Base-by-base conservation (phyloP, 2,888 invertebrate genomes). In the Drosophila barbarae region DNA sequence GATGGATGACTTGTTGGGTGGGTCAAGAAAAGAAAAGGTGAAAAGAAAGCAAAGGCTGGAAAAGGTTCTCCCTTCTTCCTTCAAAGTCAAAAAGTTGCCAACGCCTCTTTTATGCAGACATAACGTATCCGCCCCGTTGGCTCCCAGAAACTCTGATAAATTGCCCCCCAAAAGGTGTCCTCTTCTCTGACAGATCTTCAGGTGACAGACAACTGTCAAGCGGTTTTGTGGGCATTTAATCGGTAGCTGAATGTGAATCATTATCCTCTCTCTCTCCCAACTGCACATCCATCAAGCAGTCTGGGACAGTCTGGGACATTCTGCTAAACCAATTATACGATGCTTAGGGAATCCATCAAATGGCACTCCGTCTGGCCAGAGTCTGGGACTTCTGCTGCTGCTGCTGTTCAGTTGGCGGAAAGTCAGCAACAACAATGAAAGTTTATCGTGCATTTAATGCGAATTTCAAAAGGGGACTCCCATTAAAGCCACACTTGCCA, bases 371-470 rank as follows among this genome's bases (percentile, higher is more conserved):
- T 70, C 60, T 70, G 47, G 39, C 5, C 28, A 35, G 34, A 51
- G 74, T 74, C 75, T 74, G 68, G 50, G 74, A 21, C 13, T 23
- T 23, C 23, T 23, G 23, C 23, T 23, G 23, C 39, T 74, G 35
- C 23, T 23, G 23, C 39, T 74, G 35, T 8, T 41, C 41, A 41
- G 49, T 32, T 32, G 23, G 32, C 26, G 15, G 54, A 23, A 21
- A 30, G 36, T 23, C 67, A 10, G 46, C 50, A 42, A 49, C 52
- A 65, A 69, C 77, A 82, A 78, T 78, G 71, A 84, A 79, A 84
- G 68, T 73, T 71, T 78, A 82, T 78, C 74, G 73, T 35, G 41
- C 80, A 69, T 70, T 79, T 76, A 73, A 76, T 76, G 83, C 41
- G 83, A 65, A 61, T 67, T 76, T 60, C 51, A 67, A 63, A 47